These are phyloP conservation scores for Montipora foliosa DNA, from an alignment of 64 coral and sea anemone species.

Conservation along the genomic window DNA sequence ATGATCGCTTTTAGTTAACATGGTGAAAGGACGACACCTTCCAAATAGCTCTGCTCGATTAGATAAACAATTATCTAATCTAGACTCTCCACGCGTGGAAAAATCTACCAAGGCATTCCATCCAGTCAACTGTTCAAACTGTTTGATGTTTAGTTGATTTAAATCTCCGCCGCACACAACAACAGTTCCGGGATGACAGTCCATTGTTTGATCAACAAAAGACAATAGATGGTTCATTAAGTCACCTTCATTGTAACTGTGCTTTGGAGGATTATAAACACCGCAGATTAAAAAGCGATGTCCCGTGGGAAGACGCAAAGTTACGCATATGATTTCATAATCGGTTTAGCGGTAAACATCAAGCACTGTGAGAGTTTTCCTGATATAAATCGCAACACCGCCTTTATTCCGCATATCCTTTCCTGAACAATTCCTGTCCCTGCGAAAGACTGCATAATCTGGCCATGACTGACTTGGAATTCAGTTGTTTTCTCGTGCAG, in stretches of 20 bases:
- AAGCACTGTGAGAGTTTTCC: constrained; percentile 45
- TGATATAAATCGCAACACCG: constrained; percentile 57
- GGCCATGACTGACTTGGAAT: no score
- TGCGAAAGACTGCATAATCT: no score
- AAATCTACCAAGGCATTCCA: constrained; percentile 18
- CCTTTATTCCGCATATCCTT: constrained; percentile 47
- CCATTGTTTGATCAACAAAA: constrained; percentile 7
- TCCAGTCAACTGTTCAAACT: constrained; percentile 11
- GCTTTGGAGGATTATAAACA: constrained; percentile 54
- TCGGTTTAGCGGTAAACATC: constrained; percentile 3
- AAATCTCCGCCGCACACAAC: constrained; percentile 5
- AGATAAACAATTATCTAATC: constrained; percentile 10
- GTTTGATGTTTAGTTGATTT: constrained; percentile 19
- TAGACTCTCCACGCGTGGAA: constrained; percentile 1
- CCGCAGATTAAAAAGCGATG: constrained; percentile 43
- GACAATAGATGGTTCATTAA: constrained; percentile 27
- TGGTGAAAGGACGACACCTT: no score
- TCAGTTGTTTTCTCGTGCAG: no score
- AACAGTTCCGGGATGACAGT: constrained; percentile 5
- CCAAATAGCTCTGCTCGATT: not conserved
- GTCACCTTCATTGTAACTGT: constrained; percentile 49
- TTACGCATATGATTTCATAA: constrained; percentile 50
- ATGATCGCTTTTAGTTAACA: constrained; percentile 22
- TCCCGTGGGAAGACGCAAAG: constrained; percentile 31
- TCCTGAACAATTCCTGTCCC: constrained; percentile 32